phyloP scores from a whole-genome alignment of 2,888 invertebrate genomes.

The Hirtodrosophila histrioides region DNA sequence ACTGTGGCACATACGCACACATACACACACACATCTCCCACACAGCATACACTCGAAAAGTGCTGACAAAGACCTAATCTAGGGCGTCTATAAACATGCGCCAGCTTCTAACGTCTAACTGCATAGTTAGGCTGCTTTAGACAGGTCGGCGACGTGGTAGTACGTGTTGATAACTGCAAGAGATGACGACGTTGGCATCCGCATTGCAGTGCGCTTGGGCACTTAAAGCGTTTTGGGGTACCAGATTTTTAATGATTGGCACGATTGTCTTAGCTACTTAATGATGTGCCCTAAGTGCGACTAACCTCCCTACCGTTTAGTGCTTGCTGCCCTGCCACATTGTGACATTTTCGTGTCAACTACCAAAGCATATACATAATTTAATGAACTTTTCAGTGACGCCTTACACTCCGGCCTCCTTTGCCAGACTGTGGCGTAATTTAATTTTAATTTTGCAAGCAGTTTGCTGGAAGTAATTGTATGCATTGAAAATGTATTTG shows the following conservation, averaged over 20 bases:
- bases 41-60: slow-evolving; percentile 77
- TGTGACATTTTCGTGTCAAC: slow-evolving; percentile 72
- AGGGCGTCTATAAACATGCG: slow-evolving; percentile 76
- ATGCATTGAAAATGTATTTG: slow-evolving; percentile 76
- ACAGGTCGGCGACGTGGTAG: slow-evolving; percentile 64
- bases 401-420: slow-evolving; percentile 1
- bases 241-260: slow-evolving; percentile 80
- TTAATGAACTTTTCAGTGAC: slow-evolving; percentile 69
- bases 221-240: slow-evolving; percentile 55
- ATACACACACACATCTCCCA: slow-evolving; percentile 19
- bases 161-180: slow-evolving; percentile 76
- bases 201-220: slow-evolving; percentile 55
- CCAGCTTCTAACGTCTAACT: slow-evolving; percentile 48
- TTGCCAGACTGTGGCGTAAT: slow-evolving; percentile 50
- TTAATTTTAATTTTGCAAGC: slow-evolving; percentile 79
- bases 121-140: slow-evolving; percentile 70
- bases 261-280: slow-evolving; percentile 80
- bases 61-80: slow-evolving; percentile 83
- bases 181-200: slow-evolving; percentile 58
- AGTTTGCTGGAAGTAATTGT: slow-evolving; percentile 78
- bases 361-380: slow-evolving; percentile 58
- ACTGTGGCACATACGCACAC: slow-evolving; percentile 30
- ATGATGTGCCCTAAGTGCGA: slow-evolving; percentile 67
- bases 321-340: slow-evolving; percentile 2
- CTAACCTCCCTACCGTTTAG: slow-evolving; percentile 10